Percentiles rank a stretch among this genome's conserved stretches.
Conservation (phyloP, 2,113 vertebrate genomes). For the Oncorhynchus gorbuscha region DNA sequence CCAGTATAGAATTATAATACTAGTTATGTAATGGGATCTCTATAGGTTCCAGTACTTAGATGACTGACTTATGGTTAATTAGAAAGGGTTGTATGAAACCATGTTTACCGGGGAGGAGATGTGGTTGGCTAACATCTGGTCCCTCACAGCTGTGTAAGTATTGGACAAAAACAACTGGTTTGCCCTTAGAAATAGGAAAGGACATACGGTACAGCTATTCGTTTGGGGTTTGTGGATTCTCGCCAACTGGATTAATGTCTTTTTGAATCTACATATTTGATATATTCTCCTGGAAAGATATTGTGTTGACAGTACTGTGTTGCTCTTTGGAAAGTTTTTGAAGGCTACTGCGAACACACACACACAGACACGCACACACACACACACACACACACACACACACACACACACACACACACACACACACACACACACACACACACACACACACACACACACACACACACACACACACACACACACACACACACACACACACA, state of each 20-base stretch:
- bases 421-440: no score
- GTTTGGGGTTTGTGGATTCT: not conserved
- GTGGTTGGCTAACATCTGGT: slow-evolving; percentile 6
- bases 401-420: no score
- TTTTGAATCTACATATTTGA: not conserved
- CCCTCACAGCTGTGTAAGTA: slow-evolving; percentile 16
- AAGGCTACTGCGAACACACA: not conserved
- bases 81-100: no score
- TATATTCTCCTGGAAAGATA: not conserved
- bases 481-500: not conserved
- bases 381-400: no score
- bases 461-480: no score
- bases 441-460: not conserved
- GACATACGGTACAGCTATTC: not conserved
- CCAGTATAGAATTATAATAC: no score
- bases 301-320: not conserved
- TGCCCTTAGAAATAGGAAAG: not conserved
- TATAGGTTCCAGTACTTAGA: no score
- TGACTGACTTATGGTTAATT: no score
- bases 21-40: no score
- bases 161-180: not conserved
- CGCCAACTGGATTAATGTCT: not conserved
- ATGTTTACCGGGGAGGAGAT: not conserved
- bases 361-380: no score
- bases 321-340: not conserved